These are phyloP conservation scores for Grallaria varia DNA, from an alignment of 2,113 vertebrate genomes.

Conservation along the genomic window DNA sequence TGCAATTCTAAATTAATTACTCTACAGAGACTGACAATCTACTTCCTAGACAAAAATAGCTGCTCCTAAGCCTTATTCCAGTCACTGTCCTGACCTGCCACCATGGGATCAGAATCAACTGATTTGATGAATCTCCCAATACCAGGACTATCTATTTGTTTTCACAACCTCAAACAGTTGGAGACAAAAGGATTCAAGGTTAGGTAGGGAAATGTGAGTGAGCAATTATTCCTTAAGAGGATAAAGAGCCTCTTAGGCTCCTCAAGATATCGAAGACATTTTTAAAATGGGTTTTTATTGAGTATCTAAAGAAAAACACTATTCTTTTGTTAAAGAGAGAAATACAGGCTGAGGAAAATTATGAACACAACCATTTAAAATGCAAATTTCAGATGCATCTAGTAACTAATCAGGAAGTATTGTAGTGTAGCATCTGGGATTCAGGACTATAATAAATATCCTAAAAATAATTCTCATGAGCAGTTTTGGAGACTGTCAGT, in stretches of 20 bases:
- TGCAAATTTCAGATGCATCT: conserved; percentile 12
- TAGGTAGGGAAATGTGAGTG: not conserved
- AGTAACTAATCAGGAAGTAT: conserved; percentile 30
- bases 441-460: conserved; percentile 6
- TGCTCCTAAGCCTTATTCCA: not conserved
- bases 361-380: conserved; percentile 38
- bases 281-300: not conserved
- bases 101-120: not conserved
- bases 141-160: not conserved
- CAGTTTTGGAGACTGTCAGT: not conserved
- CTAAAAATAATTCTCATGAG: conserved; percentile 37
- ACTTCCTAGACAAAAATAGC: not conserved
- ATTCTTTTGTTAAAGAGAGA: not conserved
- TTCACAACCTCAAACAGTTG: not conserved
- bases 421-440: conserved; percentile 17
- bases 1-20: not conserved
- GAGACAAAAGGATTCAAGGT: not conserved
- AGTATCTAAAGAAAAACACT: not conserved
- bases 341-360: not conserved
- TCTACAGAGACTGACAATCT: not conserved
- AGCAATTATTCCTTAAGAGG: not conserved
- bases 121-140: not conserved
- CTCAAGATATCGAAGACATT: not conserved
- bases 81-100: not conserved
- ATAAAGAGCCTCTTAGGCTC: not conserved